phyloP scores from a whole-genome alignment of 2,888 invertebrate genomes.

The Chirona hameri region DNA sequence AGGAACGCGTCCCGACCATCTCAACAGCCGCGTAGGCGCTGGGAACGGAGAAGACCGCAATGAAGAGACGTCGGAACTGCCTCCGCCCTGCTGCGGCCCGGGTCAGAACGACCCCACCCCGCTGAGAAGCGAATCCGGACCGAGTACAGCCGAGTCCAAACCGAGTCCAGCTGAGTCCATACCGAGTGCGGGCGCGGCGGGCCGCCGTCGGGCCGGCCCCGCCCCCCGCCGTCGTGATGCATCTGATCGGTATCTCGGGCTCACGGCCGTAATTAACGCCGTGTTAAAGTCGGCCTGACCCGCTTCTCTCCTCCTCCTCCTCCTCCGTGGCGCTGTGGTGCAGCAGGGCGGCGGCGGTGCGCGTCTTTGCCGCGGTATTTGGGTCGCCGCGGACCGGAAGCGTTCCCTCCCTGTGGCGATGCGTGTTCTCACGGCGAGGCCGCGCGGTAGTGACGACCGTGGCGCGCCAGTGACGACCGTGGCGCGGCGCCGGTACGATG shows the following conservation, averaged over 20 bases:
- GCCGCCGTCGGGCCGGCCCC: background rate
- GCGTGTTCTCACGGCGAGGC: background rate
- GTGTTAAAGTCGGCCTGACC: background rate
- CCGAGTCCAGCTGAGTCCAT: background rate
- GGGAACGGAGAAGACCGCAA: background rate
- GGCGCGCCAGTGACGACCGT: background rate
- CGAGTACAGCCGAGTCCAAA: background rate
- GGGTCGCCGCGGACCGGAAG: background rate
- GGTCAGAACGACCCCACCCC: background rate
- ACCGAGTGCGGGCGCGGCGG: background rate
- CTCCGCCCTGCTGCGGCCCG: background rate
- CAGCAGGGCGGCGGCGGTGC: background rate
- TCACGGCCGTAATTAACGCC: background rate
- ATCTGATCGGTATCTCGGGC: background rate
- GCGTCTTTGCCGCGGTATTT: conserved; percentile 11
- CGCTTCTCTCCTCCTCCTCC: background rate
- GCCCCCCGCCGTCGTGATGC: conserved; percentile 33
- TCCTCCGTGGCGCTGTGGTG: background rate
- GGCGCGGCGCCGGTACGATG: background rate
- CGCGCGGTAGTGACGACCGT: background rate
- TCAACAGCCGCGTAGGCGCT: no score
- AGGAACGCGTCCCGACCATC: no score
- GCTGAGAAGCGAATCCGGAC: background rate
- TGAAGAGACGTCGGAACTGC: background rate
- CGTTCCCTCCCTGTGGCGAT: background rate